Evolutionary conservation across 2,797 vertebrate species (phyloP).

Genomic region (Sebastes steindachneri): DNA sequence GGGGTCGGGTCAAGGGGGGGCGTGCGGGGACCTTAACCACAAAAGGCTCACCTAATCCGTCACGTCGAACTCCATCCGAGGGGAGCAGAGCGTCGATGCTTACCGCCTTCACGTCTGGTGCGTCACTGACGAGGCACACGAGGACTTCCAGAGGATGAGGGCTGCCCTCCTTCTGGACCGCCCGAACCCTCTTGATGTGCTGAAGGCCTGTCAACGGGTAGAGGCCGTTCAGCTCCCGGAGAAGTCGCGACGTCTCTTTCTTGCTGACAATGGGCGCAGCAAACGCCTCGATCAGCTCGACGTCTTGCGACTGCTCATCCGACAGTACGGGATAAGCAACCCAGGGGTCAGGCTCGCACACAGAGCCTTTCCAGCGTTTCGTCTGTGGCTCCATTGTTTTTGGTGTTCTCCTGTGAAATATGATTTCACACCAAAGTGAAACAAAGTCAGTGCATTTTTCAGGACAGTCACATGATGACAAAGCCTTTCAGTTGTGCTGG

Average conservation of each 20-base stretch:
- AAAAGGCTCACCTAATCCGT: conserved; percentile 86
- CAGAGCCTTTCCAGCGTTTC: conserved; percentile 76
- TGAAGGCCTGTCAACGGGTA: conserved; percentile 80
- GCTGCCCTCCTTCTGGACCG: conserved; percentile 53
- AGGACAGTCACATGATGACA: conserved; percentile 11
- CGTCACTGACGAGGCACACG: conserved; percentile 78
- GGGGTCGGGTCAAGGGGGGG: conserved; percentile 85
- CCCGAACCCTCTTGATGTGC: conserved; percentile 89
- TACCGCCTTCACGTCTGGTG: neutral
- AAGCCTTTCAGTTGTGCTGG: neutral
- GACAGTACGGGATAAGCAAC: conserved; percentile 84
- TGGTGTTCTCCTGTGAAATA: conserved; percentile 44
- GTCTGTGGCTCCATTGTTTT: conserved; percentile 80
- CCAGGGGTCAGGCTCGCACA: conserved; percentile 67
- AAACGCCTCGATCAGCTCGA: conserved; percentile 81
- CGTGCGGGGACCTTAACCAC: conserved; percentile 82
- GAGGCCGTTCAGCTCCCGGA: conserved; percentile 78
- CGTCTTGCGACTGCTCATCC: conserved; percentile 78
- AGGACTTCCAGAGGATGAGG: conserved; percentile 84
- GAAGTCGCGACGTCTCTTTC: conserved; percentile 85
- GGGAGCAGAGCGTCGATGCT: conserved; percentile 75
- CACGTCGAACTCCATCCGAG: conserved; percentile 29
- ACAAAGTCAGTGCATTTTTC: conserved; percentile 27
- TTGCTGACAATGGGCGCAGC: conserved; percentile 86
- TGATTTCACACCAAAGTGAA: conserved; percentile 34